Conservation (phyloP, 2,797 vertebrate species). For the Strix occidentalis region DNA sequence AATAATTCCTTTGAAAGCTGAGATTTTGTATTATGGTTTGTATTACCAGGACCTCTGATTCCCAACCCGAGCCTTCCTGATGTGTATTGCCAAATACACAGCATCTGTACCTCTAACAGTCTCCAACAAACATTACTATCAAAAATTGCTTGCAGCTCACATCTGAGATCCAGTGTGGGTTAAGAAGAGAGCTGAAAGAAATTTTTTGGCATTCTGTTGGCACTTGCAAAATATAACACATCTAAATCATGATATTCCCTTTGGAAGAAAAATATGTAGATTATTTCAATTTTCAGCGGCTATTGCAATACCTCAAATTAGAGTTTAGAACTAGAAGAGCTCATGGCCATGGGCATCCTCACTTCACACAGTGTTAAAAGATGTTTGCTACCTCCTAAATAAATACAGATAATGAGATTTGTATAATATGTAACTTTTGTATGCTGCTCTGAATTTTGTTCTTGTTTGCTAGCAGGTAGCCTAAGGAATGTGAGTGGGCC, state of each 20-base stretch:
- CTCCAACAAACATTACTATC: conserved; percentile 29
- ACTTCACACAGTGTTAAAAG: conserved; percentile 27
- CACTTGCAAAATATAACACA: background rate
- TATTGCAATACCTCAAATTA: conserved; percentile 30
- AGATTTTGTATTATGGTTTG: conserved; percentile 49
- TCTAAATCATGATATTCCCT: conserved; percentile 14
- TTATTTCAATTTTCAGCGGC: conserved; percentile 29
- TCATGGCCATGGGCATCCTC: background rate
- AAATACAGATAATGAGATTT: conserved; percentile 45
- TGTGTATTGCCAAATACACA: conserved; percentile 4
- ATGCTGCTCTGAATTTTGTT: background rate
- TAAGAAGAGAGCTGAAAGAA: conserved; percentile 28
- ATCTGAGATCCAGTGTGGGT: background rate
- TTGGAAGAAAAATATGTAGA: conserved; percentile 13
- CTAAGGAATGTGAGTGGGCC: background rate
- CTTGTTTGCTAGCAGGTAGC: conserved; percentile 21
- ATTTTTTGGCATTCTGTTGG: conserved; percentile 8
- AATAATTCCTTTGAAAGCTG: conserved; percentile 50
- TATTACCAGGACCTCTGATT: conserved; percentile 44
- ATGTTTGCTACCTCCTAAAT: conserved; percentile 39
- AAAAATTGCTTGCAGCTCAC: conserved; percentile 37
- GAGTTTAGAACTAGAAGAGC: background rate
- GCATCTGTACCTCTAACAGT: conserved; percentile 9
- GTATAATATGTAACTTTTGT: background rate
- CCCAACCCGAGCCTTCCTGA: conserved; percentile 35